Evolutionary conservation across 2,888 invertebrate species (phyloP), one percentile per base, ranked within the genome.

Genomic region (Volucella inanis): DNA sequence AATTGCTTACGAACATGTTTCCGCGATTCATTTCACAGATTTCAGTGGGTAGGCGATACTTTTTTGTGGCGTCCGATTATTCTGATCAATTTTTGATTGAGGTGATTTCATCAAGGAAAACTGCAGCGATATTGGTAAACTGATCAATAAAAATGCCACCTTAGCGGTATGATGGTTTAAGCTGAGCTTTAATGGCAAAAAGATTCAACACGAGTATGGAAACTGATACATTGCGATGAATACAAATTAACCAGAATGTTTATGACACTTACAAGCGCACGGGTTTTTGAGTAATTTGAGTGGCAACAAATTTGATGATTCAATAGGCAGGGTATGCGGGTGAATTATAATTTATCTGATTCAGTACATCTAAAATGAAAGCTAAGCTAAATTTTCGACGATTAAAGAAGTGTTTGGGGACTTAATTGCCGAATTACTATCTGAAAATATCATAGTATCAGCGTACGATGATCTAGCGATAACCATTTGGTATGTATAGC

Each of bases 191-290:
- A n/a, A 8, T 50, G 45, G 10, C 15, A 12, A 14, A n/a, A 14
- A n/a, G 70, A 61, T 71, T 52, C 12, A 12, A 18, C 10, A n/a
- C 12, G 11, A 6, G n/a, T 18, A 62, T 18, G 22, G 41, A 12
- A 59, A 43, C 38, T 11, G 61, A 45, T 45, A 41, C 39, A 47
- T 76, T 65, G 71, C 49, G 62, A 62, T 38, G 61, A 67, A 55
- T 72, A 68, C 11, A 77, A 77, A 82, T 82, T 77, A 49, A 55
- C 49, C 31, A 8, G 47, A 67, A 52, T 52, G 45, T 31, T 75
- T 75, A 55, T 49, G 55, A 62, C 49, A 57, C 47, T 55, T 52
- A 54, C 54, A 15, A 11, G n/a, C 14, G 15, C 14, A 18, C 22
- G 45, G 15, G n/a, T 14, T 11, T 55, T 65, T 45, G 64, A 15